phyloP scores from a whole-genome alignment of 1,140 invertebrate genomes.

The Sinella curviseta region DNA sequence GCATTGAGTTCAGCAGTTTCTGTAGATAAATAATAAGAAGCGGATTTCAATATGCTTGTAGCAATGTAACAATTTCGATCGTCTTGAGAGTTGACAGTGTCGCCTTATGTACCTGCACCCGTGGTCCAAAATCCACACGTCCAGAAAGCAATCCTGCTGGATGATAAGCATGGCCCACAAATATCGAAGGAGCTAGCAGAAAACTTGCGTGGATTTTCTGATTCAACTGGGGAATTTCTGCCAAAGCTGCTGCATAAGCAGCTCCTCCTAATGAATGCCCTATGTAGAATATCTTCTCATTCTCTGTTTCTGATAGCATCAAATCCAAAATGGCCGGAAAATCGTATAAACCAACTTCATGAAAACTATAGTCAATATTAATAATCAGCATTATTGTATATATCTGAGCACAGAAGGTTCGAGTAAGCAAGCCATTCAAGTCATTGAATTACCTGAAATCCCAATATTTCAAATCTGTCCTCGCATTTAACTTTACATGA shows the following conservation, averaged over 20 bases:
- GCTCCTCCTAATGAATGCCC: background rate
- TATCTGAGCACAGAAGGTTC: background rate
- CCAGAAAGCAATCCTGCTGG: background rate
- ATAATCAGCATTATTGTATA: background rate
- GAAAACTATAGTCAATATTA: background rate
- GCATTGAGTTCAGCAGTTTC: background rate
- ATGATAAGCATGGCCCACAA: background rate
- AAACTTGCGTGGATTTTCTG: background rate
- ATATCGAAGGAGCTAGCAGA: slow-evolving; percentile 1
- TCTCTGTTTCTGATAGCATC: background rate
- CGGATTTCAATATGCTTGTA: too few relatives aligned
- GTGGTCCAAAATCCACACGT: background rate
- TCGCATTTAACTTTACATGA: slow-evolving; percentile 43
- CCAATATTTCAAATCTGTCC: slow-evolving; percentile 44
- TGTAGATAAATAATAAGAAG: too few relatives aligned
- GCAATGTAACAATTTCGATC: too few relatives aligned
- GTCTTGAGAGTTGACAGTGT: too few relatives aligned
- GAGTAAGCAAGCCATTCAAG: background rate
- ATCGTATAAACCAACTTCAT: slow-evolving; percentile 3
- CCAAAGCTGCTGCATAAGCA: background rate
- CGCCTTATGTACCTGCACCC: background rate
- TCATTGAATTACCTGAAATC: slow-evolving; percentile 47
- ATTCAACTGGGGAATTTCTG: background rate
- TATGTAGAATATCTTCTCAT: background rate
- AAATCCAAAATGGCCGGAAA: background rate